Evolutionary conservation across 2,113 vertebrate species (phyloP).

Genomic region (Castor canadensis): DNA sequence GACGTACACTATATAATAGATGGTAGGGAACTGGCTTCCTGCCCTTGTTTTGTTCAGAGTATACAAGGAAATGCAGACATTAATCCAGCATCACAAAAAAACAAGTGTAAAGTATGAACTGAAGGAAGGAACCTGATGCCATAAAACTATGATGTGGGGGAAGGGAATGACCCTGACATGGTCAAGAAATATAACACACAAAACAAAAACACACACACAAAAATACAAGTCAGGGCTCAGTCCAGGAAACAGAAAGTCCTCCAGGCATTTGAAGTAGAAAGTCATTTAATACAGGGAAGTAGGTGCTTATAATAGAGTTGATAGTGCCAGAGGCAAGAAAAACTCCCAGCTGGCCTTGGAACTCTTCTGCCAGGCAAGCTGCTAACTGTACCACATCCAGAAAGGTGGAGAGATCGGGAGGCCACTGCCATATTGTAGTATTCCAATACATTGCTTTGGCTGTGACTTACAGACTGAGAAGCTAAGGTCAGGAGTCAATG

Average conservation of each 20-base stretch:
- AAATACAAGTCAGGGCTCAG: background rate
- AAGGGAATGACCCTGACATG: background rate
- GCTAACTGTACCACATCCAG: background rate
- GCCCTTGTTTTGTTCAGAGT: background rate
- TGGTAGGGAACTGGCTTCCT: background rate
- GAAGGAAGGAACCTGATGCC: background rate
- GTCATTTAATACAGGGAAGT: background rate
- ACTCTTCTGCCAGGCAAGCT: background rate
- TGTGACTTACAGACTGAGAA: background rate
- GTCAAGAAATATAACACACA: background rate
- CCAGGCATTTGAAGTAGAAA: background rate
- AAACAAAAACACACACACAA: no score
- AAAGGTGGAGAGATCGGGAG: background rate
- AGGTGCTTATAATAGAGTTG: background rate
- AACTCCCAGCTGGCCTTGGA: background rate
- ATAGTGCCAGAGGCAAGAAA: background rate
- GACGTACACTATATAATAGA: background rate
- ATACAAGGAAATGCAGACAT: background rate
- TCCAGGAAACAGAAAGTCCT: background rate
- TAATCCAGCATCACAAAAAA: background rate
- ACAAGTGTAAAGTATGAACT: background rate
- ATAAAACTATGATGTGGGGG: background rate
- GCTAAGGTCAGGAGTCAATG: background rate
- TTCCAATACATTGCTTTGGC: background rate
- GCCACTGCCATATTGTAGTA: background rate